Base-by-base conservation (phyloP, 1,140 invertebrate species). In the Drosophila nasuta region DNA sequence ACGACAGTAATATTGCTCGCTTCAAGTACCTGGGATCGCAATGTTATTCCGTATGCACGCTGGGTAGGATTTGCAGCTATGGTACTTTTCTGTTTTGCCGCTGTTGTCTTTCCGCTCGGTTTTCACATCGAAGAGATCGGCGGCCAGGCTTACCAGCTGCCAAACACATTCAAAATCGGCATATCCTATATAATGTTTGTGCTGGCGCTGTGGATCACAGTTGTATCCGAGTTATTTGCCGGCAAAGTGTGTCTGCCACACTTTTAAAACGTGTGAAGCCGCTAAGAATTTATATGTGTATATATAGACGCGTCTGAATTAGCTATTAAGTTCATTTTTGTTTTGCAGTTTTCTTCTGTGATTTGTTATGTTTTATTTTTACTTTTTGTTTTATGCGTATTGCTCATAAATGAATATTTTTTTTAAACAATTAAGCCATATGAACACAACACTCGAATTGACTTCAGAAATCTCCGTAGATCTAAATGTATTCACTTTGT, bases 241-340 rank as follows among this genome's bases (percentile, higher is more conserved):
- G 98, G 97, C n/a, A 99, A 99, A 96, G 97, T 99, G 8, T 99
- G 98, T 93, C 93, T 98, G 71, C 98, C 98, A 51, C 97, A 98
- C 94, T 98, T 98, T 94, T 98, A 96, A 57, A 75, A 28, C n/a
- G 0, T 59, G 15, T 8, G 10, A 13, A 8, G 20, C 6, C 1
- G 52, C 20, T 33, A 17, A 41, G 28, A 8, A 41, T 30, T 63
- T 57, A 17, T 15, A 10, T 38, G 17, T 67, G 54, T 67, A 73
- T 59, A 72, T 64, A 30, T 56, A 45, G 11, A 5, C n/a, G 2
- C 6, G 13, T 62, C 54, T 43, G 7, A 60, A 35, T 62, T 52
- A 65, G 58, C 15, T 70, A 2, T 17, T 70, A 51, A 46, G 30
- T 45, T 54, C 7, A 35, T 43, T 45, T 64, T 41, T 25, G 20